phyloP scores from a whole-genome alignment of 2,113 vertebrate genomes.

The Pomatostomus ruficeps region DNA sequence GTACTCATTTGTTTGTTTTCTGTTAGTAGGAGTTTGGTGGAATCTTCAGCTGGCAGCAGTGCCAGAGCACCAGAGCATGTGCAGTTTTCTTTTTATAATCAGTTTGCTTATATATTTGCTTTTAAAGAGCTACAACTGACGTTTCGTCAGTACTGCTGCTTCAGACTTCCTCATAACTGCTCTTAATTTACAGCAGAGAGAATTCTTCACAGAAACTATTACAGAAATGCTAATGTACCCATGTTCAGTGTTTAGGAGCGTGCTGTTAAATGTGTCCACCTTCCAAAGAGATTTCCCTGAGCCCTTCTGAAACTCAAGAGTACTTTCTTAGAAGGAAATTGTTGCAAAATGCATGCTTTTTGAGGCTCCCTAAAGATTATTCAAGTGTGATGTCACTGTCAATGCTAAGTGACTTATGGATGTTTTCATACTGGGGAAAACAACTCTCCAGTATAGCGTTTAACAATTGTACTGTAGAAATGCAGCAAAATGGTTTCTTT shows the following conservation, averaged over 20 bases:
- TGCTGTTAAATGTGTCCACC: background rate
- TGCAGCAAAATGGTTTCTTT: background rate
- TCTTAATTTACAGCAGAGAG: background rate
- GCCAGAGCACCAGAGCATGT: background rate
- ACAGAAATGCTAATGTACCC: background rate
- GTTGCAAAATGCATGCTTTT: background rate
- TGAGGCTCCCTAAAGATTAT: background rate
- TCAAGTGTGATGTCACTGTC: background rate
- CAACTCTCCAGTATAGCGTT: background rate
- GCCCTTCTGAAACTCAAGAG: background rate
- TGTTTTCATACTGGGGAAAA: background rate
- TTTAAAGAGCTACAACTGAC: background rate
- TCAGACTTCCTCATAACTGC: background rate
- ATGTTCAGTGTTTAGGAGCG: background rate
- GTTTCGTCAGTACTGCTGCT: background rate
- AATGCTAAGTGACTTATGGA: background rate
- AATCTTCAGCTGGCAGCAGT: background rate
- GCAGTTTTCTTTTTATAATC: background rate
- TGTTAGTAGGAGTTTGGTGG: background rate
- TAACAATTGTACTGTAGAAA: background rate
- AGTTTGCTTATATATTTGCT: background rate
- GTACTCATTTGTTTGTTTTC: background rate
- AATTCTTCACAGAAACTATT: background rate
- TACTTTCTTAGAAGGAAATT: background rate
- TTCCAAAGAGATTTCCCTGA: background rate